Conservation (phyloP, 2,113 vertebrate species). For the Burhinus bistriatus region DNA sequence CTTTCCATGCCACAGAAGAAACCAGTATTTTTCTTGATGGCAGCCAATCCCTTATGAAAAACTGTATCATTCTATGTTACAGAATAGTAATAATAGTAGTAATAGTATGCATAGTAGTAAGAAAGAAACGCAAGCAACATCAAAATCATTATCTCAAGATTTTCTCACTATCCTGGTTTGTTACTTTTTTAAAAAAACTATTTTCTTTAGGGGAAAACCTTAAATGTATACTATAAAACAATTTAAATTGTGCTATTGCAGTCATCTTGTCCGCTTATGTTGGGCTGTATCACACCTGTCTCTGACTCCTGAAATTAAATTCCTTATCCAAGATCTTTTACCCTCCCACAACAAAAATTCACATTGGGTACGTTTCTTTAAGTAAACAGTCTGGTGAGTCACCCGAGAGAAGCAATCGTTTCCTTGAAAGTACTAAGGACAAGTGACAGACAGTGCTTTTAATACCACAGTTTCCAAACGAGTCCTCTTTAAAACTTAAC, state of each 20-base stretch:
- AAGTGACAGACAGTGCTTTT: not conserved
- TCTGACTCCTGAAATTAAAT: not conserved
- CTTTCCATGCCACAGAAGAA: not conserved
- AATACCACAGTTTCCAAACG: slow-evolving; percentile 43
- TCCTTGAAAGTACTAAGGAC: slow-evolving; percentile 17
- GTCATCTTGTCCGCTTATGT: not conserved
- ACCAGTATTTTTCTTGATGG: not conserved
- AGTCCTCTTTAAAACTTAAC: slow-evolving; percentile 58
- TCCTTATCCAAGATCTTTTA: not conserved
- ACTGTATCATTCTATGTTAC: not conserved
- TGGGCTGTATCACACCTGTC: not conserved
- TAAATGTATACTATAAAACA: not conserved
- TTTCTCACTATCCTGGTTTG: not conserved
- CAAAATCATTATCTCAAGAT: not conserved
- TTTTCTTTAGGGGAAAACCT: not conserved
- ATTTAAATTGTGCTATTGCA: not conserved
- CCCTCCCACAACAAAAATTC: not conserved
- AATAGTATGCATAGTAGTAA: not conserved
- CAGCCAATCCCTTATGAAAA: not conserved
- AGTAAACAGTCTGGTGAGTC: not conserved
- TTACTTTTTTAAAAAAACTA: not conserved
- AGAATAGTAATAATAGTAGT: not conserved
- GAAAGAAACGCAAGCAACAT: not conserved
- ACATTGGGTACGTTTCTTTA: not conserved
- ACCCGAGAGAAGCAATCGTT: not conserved